Conservation (phyloP, 2,888 invertebrate species). For the Ceramica pisi region DNA sequence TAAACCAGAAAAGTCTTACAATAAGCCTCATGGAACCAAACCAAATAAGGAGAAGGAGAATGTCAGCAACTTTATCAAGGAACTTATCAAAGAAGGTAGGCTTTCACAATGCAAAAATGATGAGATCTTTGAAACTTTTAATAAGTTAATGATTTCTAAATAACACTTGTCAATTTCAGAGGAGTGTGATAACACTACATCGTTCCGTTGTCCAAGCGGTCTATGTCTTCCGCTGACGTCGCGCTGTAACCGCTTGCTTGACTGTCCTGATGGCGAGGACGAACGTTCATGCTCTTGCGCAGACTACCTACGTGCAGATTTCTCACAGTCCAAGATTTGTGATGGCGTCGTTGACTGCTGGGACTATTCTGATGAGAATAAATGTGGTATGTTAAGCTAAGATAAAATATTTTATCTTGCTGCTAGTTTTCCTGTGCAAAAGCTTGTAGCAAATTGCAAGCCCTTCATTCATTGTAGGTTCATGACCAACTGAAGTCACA, state of each 20-base stretch:
- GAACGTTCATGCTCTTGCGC: conserved; percentile 94
- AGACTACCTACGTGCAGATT: conserved; percentile 93
- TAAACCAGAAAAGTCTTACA: conserved; percentile 81
- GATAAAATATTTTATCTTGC: too few relatives aligned
- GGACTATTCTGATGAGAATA: conserved; percentile 95
- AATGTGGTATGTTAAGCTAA: conserved; percentile 92
- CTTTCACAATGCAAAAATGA: not conserved
- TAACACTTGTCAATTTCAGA: conserved; percentile 71
- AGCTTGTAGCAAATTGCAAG: not conserved
- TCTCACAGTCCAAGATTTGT: conserved; percentile 93
- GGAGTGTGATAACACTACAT: conserved; percentile 87
- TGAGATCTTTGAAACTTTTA: not conserved
- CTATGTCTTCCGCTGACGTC: conserved; percentile 92
- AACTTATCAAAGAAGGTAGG: conserved; percentile 74
- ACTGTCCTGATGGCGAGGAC: conserved; percentile 93
- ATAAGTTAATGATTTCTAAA: not conserved
- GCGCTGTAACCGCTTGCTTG: conserved; percentile 93
- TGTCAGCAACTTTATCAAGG: conserved; percentile 41
- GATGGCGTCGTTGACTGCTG: conserved; percentile 95
- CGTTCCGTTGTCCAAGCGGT: conserved; percentile 91
- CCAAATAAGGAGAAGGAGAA: conserved; percentile 76
- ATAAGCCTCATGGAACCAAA: conserved; percentile 75
- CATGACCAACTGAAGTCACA: not conserved
- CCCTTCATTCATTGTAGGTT: too few relatives aligned
- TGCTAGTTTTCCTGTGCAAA: too few relatives aligned